Base-by-base conservation (phyloP, 2,113 vertebrate genomes). In the Plectropomus leopardus region DNA sequence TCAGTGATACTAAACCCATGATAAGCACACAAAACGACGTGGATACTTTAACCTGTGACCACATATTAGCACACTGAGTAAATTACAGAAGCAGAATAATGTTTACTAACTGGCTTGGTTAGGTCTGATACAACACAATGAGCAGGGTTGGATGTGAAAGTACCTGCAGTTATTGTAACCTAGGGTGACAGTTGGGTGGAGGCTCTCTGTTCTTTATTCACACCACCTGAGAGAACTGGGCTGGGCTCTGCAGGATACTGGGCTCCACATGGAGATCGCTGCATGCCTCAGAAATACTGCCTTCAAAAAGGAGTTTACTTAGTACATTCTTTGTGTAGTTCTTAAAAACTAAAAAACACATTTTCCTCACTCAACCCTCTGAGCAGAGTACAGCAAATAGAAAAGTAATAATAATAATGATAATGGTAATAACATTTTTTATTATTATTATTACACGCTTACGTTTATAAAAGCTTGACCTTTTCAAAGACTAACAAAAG, bases 161-260 rank as follows among this genome's bases (percentile, higher is more conserved):
- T 16, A 32, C 28, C 54, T 75, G 21, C 65, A 28, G 3, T 32
- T 3, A 28, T 9, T 44, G 42, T 57, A n/a, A 2, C 21, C 24
- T 65, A n/a, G n/a, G 61, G 32, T 45, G 61, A 71, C 40, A 59
- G 40, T 21, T 3, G 72, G 72, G 83, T 73, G 85, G 80, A 89
- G 83, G 76, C 63, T 51, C 21, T 50, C 2, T 61, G 1, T 30
- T 28, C 42, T 53, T 61, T 23, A 50, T 70, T 86, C 34, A 70
- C 53, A 71, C 48, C 14, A 36, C 19, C 45, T 86, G 34, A 36
- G 82, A 42, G 51, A 73, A 32, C 55, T 79, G 70, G 89, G 85
- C 66, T 42, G 71, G 86, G 86, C 71, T 50, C 45, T 50, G 55
- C 51, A 45, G 55, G 48, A 32, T 24, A 32, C 26, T 28, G 19